phyloP scores from a whole-genome alignment of 1,140 invertebrate species.

The Calosoma granatense region DNA sequence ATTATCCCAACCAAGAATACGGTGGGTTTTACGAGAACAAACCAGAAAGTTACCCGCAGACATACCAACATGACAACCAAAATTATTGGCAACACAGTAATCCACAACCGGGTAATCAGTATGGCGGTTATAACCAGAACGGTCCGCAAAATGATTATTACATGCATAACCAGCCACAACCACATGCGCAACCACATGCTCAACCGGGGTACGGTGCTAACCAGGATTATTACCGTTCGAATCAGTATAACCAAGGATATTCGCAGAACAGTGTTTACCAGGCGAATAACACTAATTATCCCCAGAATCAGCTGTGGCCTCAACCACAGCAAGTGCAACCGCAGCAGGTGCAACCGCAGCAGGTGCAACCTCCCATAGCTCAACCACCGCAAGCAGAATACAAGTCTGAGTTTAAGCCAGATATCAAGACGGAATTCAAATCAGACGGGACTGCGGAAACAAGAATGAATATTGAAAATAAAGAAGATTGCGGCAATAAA shows the following conservation, averaged over 20 bases:
- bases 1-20: background rate
- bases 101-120: background rate
- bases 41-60: background rate
- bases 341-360: background rate
- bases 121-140: background rate
- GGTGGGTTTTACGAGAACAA: background rate
- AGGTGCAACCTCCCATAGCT: background rate
- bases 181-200: too few species aligned
- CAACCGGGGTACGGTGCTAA: slow-evolving; percentile 10
- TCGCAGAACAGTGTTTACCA: background rate
- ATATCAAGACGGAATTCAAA: background rate
- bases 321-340: slow-evolving; percentile 10
- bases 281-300: slow-evolving; percentile 11
- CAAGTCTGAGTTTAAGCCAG: background rate
- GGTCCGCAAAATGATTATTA: background rate
- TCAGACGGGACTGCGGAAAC: too few species aligned
- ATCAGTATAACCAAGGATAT: background rate
- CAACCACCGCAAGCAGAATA: background rate
- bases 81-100: background rate
- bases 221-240: slow-evolving; percentile 16
- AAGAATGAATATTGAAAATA: background rate
- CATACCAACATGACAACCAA: background rate
- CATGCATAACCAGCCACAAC: background rate
- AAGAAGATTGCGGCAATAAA: background rate
- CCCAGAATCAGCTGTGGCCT: slow-evolving; percentile 17